Conservation (phyloP, 1,140 invertebrate species). For the Drosophila serrata region DNA sequence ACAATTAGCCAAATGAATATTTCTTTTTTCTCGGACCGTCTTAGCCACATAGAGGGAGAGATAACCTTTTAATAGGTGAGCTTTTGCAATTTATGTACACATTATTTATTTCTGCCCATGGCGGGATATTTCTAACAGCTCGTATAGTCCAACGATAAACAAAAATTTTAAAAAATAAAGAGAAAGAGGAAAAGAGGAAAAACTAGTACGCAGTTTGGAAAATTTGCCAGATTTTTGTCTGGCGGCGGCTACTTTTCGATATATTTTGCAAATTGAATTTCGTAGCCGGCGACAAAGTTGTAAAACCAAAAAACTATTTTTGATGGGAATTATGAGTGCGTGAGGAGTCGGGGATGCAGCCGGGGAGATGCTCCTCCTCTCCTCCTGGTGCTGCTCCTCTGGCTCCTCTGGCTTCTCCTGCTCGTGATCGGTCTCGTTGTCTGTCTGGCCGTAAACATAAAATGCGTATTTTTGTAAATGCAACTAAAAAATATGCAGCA, state of each 20-base stretch:
- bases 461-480: conserved; percentile 82
- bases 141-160: conserved; percentile 51
- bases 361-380: background rate
- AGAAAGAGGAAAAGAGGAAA: background rate
- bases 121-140: conserved; percentile 58
- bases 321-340: conserved; percentile 76
- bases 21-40: background rate
- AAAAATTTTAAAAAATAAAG: background rate
- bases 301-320: conserved; percentile 73
- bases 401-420: conserved; percentile 8
- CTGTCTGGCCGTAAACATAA: conserved; percentile 77
- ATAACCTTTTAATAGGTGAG: conserved; percentile 60
- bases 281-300: conserved; percentile 63
- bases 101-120: conserved; percentile 54
- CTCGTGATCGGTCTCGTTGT: conserved; percentile 7
- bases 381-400: conserved; percentile 3
- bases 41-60: conserved; percentile 14
- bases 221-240: conserved; percentile 24
- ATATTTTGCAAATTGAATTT: conserved; percentile 56
- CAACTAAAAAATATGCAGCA: conserved; percentile 44
- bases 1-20: conserved; percentile 52
- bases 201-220: conserved; percentile 50
- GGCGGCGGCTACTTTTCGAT: conserved; percentile 29
- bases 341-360: conserved; percentile 37
- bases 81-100: conserved; percentile 58